Evolutionary conservation across 1,140 invertebrate genomes (phyloP).

Genomic region (Cyclargus thomasi): DNA sequence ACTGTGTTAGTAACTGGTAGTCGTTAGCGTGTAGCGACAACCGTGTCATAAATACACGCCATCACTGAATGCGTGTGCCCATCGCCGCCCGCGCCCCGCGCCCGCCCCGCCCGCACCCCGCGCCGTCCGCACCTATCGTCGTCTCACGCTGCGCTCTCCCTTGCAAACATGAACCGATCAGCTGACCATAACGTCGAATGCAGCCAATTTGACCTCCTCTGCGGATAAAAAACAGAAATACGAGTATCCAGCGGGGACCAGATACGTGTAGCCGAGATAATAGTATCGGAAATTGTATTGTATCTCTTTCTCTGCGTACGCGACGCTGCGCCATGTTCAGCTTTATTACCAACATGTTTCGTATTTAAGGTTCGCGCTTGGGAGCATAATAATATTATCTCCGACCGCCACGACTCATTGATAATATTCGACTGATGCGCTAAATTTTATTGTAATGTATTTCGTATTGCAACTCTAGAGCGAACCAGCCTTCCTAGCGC

Average conservation of each 20-base stretch:
- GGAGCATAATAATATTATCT: background rate
- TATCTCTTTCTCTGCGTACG: background rate
- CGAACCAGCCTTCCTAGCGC: background rate
- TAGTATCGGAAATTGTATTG: background rate
- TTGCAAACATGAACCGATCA: conserved; percentile 50
- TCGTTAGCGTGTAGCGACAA: background rate
- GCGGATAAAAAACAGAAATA: conserved; percentile 42
- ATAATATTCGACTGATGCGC: background rate
- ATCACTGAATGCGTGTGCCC: conserved; percentile 53
- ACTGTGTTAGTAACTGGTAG: background rate
- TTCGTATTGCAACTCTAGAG: background rate
- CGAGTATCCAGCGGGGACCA: conserved; percentile 28
- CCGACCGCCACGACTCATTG: background rate
- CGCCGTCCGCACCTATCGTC: conserved; percentile 10
- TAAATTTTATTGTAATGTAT: conserved; percentile 3
- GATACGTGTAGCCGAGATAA: background rate
- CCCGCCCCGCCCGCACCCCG: no score
- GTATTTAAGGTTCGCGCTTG: background rate
- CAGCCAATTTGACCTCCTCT: conserved; percentile 30
- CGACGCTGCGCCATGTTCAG: background rate
- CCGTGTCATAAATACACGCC: conserved; percentile 14
- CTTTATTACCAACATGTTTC: background rate
- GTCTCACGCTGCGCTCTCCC: conserved; percentile 25
- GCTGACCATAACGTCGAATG: conserved; percentile 49
- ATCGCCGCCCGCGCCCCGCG: conserved; percentile 23